Base-by-base conservation (phyloP, 2,888 invertebrate genomes). In the Serrognathus titanus region DNA sequence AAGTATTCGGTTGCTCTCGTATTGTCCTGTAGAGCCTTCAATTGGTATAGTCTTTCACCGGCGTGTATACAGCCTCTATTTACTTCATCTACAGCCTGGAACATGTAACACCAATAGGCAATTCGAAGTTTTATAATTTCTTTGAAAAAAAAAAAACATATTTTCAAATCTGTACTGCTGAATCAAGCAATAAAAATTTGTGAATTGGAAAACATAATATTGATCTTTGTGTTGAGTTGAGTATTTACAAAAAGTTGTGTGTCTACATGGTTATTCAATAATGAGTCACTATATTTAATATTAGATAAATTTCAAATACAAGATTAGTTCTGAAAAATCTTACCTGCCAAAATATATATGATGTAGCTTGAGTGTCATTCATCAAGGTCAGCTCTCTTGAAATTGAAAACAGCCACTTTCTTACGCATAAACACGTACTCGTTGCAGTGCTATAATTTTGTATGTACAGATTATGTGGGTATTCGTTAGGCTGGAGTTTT, bases 391-490 rank as follows among this genome's bases (percentile, higher is more conserved):
- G 77, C 71, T 87, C 85, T 62, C 87, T 86, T 60, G 82, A 80
- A 43, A 89, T 79, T 41, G 87, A 86, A 80, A 95, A 95, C 59
- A 94, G 78, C 94, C 94, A 95, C 76, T 91, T 89, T 60, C 92
- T 83, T 46, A 99, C 81, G 59, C 91, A 85, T 46, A 99, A 83
- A 75, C 98, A 99, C 48, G 95, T 95, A 65, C 94, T 92, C 38
- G 95, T 94, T 37, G 98, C 97, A 9, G 98, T 98, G 63, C 95
- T 95, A 76, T 98, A 99, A 80, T 99, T 99, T 80, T 98, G 97
- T 68, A 99, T 96, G 81, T 99, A 99, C 63, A 99, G 83, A 69
- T 95, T 93, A 80, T 99, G 98, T 0, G 98, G 98, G 67, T 94
- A 92, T 80, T 99, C 99, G 75, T 90, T 89, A 1, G 92, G 88